Percentiles rank a stretch among this genome's conserved stretches.
Evolutionary conservation across 2,113 vertebrate species (phyloP).

Genomic region (Pleuronectes platessa): DNA sequence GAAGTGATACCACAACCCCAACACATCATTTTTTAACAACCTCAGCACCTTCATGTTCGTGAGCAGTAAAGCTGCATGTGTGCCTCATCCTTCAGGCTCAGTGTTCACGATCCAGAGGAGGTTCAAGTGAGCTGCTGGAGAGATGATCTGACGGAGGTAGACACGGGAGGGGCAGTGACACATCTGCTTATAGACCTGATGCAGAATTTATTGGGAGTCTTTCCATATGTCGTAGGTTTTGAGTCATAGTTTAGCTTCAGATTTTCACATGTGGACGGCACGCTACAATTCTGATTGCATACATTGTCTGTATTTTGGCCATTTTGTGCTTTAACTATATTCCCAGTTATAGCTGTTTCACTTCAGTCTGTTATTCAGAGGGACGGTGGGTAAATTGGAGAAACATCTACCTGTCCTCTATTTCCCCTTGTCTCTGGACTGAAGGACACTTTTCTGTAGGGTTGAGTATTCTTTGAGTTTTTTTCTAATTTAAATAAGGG

Average conservation of each 20-base stretch:
- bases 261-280: neutral
- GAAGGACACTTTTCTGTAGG: neutral
- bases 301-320: neutral
- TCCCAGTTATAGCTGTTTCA: neutral
- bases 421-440: neutral
- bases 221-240: neutral
- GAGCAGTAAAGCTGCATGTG: neutral
- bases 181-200: neutral
- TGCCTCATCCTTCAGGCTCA: conserved; percentile 2
- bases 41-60: conserved; percentile 53
- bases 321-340: neutral
- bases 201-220: neutral
- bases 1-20: conserved; percentile 41
- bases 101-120: neutral
- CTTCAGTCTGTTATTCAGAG: neutral
- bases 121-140: conserved; percentile 9
- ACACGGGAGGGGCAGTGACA: neutral
- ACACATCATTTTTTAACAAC: conserved; percentile 54
- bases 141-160: neutral
- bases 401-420: neutral
- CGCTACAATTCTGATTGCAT: neutral
- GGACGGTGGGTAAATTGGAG: no score
- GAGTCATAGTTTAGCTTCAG: neutral
- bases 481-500: no score
- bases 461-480: no score